Evolutionary conservation across 2,113 vertebrate genomes (phyloP), one percentile per base, ranked within the genome.

Genomic region (Erythrolamprus reginae): DNA sequence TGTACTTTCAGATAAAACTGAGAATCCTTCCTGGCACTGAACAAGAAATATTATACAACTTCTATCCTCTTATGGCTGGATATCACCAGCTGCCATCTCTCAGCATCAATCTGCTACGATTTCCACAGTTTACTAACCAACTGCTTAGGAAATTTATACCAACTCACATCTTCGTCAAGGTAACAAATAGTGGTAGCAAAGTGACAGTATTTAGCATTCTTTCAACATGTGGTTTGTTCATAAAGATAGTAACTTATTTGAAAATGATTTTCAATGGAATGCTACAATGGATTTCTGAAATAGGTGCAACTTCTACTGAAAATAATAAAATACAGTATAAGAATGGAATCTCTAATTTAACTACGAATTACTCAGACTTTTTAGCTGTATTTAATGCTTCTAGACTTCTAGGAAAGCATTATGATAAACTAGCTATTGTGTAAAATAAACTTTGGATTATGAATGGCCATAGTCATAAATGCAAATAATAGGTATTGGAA

Each of bases 1-100:
- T 5, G 51, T 47, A 23, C 58, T 61, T 90, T 12, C 93, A 99
- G 99, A 98, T 99, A 84, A 98, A 98, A 38, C 95, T 99, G 53
- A 98, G 98, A 89, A 99, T 99, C 94, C 98, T 99, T 0, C 99
- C 99, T 0, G 98, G 98, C 38, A 97, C 97, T 0, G 95, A 98
- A 92, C 99, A 99, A 96, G 98, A 99, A 89, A 98, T 99, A 97
- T 77, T 99, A 0, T 99, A 99, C 92, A 99, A 99, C 91, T 99
- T 98, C 94, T 99, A 99, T 77, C 99, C 99, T 3, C 97, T 99
- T 84, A 99, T 99, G 98, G 99, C 99, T 3, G 99, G 99, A 0
- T 99, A 99, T 95, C 99, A 99, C 91, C 98, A 97, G 89, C 97
- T 99, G 48, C 99, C 99, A 0, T 98, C 98, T 88, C 98, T 99